phyloP scores from a whole-genome alignment of 64 coral and sea anemone genomes.

The Porites australiensis region DNA sequence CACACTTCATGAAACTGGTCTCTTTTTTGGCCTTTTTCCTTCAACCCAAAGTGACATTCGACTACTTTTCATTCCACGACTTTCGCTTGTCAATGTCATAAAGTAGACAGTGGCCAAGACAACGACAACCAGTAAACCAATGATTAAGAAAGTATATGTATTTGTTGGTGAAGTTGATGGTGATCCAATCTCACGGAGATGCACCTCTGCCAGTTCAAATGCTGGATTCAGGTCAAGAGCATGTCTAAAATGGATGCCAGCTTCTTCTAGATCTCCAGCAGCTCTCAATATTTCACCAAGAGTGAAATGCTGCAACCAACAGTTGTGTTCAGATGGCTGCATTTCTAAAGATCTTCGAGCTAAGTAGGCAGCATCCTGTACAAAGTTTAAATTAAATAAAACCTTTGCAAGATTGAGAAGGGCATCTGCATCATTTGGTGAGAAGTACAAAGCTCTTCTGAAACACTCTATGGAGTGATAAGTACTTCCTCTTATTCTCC shows the following conservation, averaged over 20 bases:
- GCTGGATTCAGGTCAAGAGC: constrained; percentile 93
- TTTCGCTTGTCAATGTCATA: constrained; percentile 89
- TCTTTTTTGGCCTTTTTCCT: constrained; percentile 79
- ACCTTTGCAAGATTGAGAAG: constrained; percentile 97
- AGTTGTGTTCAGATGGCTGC: constrained; percentile 96
- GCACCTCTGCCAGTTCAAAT: constrained; percentile 95
- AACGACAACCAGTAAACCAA: constrained; percentile 86
- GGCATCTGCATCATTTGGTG: constrained; percentile 97
- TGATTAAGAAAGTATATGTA: constrained; percentile 95
- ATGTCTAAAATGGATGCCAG: constrained; percentile 88
- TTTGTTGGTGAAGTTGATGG: constrained; percentile 77
- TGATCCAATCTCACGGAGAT: constrained; percentile 87
- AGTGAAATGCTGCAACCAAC: constrained; percentile 99
- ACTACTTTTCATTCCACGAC: constrained; percentile 67
- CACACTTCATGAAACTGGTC: constrained; percentile 57
- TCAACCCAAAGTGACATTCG: constrained; percentile 81
- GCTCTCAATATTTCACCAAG: constrained; percentile 97
- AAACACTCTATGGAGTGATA: constrained; percentile 99
- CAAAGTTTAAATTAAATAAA: constrained; percentile 92
- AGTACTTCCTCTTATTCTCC: constrained; percentile 98
- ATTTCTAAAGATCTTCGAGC: constrained; percentile 94
- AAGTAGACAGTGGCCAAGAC: constrained; percentile 95
- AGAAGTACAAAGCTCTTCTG: constrained; percentile 84
- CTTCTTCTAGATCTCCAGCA: constrained; percentile 87
- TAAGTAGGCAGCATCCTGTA: constrained; percentile 89